Evolutionary conservation across 2,888 invertebrate species (phyloP).

Genomic region (Cancer borealis): DNA sequence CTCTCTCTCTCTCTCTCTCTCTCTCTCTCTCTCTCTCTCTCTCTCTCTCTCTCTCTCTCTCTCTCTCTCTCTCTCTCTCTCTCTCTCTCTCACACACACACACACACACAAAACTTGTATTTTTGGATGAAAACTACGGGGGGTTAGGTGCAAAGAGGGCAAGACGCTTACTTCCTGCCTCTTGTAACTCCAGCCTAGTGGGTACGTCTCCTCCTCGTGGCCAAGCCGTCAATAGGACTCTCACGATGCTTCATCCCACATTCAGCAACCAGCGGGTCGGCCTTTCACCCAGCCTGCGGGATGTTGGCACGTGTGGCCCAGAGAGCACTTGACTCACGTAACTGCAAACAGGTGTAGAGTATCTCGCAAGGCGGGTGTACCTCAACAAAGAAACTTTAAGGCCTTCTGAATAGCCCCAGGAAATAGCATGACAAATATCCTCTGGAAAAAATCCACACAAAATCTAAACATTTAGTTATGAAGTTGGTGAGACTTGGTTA

Average conservation of each 20-base stretch:
- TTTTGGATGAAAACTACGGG: neutral
- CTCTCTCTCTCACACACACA: neutral
- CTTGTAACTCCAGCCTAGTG: neutral
- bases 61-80: neutral
- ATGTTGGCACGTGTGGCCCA: constrained; percentile 23
- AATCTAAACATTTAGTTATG: neutral
- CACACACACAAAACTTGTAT: neutral
- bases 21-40: no score
- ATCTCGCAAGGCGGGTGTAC: neutral
- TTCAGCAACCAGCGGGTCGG: constrained; percentile 24
- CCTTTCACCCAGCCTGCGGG: neutral
- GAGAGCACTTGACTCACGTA: constrained; percentile 32
- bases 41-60: no score
- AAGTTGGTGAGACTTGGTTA: neutral
- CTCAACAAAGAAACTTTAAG: neutral
- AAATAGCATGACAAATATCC: neutral
- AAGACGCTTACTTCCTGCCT: neutral
- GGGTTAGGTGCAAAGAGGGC: neutral
- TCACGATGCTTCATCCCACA: constrained; percentile 38
- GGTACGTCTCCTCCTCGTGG: neutral
- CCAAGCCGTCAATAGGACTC: constrained; percentile 18
- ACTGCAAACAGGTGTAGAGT: constrained; percentile 33
- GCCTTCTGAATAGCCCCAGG: neutral
- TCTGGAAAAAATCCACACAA: neutral
- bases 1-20: no score